Evolutionary conservation across 1,140 invertebrate species (phyloP).

Genomic region (Drosophila chauvacae): DNA sequence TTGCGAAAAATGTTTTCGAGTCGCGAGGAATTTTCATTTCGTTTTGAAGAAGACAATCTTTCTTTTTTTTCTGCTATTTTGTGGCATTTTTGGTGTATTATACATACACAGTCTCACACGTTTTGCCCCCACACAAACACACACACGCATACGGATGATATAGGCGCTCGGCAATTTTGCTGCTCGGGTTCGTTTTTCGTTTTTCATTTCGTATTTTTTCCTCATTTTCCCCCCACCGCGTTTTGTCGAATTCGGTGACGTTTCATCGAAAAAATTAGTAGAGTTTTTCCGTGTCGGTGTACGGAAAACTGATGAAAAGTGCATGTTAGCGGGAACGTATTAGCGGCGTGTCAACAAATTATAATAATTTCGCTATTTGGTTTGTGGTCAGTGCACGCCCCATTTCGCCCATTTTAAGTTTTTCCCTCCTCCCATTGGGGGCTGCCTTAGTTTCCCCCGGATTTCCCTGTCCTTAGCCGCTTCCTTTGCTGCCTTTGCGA

Average conservation of each 20-base stretch:
- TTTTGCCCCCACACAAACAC: constrained; percentile 62
- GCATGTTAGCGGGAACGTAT: constrained; percentile 9
- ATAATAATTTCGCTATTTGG: constrained; percentile 22
- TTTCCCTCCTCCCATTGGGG: constrained; percentile 7
- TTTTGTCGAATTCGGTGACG: constrained; percentile 28
- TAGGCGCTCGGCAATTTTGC: constrained; percentile 22
- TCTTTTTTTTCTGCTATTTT: constrained; percentile 50
- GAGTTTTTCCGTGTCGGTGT: constrained; percentile 24
- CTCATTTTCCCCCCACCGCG: not conserved
- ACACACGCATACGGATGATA: constrained; percentile 22
- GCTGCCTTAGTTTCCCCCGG: constrained; percentile 19
- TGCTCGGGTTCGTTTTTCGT: constrained; percentile 37
- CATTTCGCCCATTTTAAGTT: constrained; percentile 26
- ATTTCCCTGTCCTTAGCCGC: constrained; percentile 18
- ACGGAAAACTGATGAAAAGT: constrained; percentile 16
- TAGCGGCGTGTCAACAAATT: constrained; percentile 50
- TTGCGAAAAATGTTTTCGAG: constrained; percentile 32
- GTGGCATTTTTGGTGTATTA: constrained; percentile 70
- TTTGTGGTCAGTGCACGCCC: constrained; percentile 38
- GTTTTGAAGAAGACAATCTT: constrained; percentile 46
- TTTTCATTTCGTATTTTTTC: constrained; percentile 53
- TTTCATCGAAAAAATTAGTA: constrained; percentile 21
- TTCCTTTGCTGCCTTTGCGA: constrained; percentile 16
- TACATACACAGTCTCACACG: constrained; percentile 75
- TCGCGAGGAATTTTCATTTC: constrained; percentile 67